A percentile compares a stretch with the other conserved stretches of the same genome.
phyloP scores from a whole-genome alignment of 2,113 vertebrate genomes.

The Silurus meridionalis region DNA sequence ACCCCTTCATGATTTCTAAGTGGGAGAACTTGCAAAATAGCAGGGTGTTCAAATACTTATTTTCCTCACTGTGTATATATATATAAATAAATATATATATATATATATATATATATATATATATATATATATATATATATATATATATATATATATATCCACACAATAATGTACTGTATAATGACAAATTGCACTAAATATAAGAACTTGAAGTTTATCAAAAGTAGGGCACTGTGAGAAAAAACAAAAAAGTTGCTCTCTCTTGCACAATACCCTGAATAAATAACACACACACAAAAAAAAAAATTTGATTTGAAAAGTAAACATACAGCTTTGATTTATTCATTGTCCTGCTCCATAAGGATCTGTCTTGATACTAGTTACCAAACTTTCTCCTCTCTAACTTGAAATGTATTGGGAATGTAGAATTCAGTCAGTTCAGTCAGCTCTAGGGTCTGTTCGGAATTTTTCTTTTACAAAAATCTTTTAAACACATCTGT shows the following conservation, averaged over 20 bases:
- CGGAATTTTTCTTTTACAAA: neutral
- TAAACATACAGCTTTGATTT: neutral
- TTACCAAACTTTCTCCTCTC: neutral
- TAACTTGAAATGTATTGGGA: neutral
- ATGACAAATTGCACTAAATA: neutral
- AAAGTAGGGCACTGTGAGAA: neutral
- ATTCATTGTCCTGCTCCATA: constrained; percentile 1
- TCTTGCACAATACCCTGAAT: neutral
- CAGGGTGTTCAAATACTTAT: no score
- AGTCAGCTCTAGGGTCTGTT: neutral
- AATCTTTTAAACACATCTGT: neutral
- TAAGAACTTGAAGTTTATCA: neutral
- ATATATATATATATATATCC: no score
- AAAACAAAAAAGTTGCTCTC: neutral
- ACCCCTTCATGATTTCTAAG: no score
- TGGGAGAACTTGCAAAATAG: no score
- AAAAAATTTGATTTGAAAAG: neutral
- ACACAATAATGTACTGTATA: no score
- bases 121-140: no score
- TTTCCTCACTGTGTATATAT: no score
- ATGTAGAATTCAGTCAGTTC: neutral
- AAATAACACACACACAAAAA: neutral
- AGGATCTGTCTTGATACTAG: neutral
- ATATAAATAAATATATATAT: no score
- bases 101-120: no score